Evolutionary conservation across 2,888 invertebrate genomes (phyloP).

Genomic region (Pachliopta kotzebuea): DNA sequence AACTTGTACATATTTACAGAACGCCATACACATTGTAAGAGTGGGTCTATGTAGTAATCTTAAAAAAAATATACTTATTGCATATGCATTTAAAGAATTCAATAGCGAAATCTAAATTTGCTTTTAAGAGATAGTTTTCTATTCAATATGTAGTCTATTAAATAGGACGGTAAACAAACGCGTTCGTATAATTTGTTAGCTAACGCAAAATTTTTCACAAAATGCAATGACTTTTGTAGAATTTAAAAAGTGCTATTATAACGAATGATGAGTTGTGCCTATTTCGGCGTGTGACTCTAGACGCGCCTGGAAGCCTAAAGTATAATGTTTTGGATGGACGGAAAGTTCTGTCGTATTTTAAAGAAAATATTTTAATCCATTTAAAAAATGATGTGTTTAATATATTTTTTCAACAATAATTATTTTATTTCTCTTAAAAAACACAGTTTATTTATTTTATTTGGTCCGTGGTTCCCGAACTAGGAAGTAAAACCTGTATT

Average conservation of each 20-base stretch:
- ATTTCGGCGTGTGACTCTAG: conserved; percentile 13
- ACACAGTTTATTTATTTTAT: too few species aligned
- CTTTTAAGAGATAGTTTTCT: neutral
- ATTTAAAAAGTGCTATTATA: conserved; percentile 23
- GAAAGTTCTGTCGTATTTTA: too few species aligned
- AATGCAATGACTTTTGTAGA: conserved; percentile 17
- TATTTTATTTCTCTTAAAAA: too few species aligned
- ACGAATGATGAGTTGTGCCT: conserved; percentile 15
- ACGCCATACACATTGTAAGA: too few species aligned
- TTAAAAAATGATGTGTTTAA: too few species aligned
- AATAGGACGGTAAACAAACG: neutral
- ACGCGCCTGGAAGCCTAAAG: conserved; percentile 12
- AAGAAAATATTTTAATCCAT: too few species aligned
- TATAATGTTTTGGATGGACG: neutral
- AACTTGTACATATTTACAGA: too few species aligned
- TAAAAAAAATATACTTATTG: too few species aligned
- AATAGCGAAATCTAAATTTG: neutral
- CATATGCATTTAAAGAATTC: neutral
- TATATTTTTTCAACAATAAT: too few species aligned
- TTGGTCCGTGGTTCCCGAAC: too few species aligned
- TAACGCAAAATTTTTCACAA: neutral
- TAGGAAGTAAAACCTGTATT: too few species aligned
- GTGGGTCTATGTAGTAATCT: too few species aligned
- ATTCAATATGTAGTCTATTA: neutral
- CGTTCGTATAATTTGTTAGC: neutral